Percentiles rank a stretch among this genome's conserved stretches.
Conservation (phyloP, 2,888 invertebrate species). For the Lordiphosa fenestrarum region DNA sequence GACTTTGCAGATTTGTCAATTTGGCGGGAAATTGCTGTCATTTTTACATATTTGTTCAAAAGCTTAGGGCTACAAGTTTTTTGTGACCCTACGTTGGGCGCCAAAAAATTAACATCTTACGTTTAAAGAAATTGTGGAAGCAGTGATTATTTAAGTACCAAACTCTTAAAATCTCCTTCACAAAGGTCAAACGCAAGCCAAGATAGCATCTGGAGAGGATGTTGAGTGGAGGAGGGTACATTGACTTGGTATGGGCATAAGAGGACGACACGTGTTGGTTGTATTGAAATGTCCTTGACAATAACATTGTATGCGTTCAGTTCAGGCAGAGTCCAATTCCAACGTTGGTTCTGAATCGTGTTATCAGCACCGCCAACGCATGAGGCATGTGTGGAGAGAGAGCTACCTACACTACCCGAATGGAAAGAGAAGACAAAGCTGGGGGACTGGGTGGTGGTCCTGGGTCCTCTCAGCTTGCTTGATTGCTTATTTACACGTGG, state of each 20-base stretch:
- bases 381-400: slow-evolving; percentile 34
- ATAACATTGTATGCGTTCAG: slow-evolving; percentile 61
- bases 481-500: slow-evolving; percentile 56
- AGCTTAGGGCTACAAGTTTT: not conserved
- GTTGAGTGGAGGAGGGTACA: not conserved
- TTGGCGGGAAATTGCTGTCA: too few species aligned
- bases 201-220: slow-evolving; percentile 31
- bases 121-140: not conserved
- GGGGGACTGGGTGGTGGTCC: slow-evolving; percentile 1
- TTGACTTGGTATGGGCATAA: not conserved
- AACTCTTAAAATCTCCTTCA: slow-evolving; percentile 62
- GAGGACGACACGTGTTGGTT: slow-evolving; percentile 40
- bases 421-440: not conserved
- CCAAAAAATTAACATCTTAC: too few species aligned
- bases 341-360: slow-evolving; percentile 7
- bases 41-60: too few species aligned
- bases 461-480: slow-evolving; percentile 25
- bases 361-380: slow-evolving; percentile 29
- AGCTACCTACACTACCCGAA: not conserved
- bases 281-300: slow-evolving; percentile 70
- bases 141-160: not conserved
- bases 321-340: slow-evolving; percentile 10
- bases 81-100: too few species aligned
- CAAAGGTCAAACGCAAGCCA: slow-evolving; percentile 63
- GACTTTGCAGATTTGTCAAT: not conserved